Conservation (phyloP, 92 coral and sea anemone genomes). For the Phenganax marumi region DNA sequence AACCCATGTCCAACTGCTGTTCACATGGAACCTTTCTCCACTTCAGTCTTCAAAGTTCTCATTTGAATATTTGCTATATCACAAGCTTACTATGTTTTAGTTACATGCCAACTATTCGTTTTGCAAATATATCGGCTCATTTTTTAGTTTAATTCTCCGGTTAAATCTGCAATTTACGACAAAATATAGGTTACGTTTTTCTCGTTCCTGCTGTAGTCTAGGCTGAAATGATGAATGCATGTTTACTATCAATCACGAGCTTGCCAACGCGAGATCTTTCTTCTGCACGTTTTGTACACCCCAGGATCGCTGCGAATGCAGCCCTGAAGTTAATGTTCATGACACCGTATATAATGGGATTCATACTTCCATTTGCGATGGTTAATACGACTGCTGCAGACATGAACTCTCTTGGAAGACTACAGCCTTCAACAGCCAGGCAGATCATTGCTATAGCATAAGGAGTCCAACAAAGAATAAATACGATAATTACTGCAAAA, state of each 20-base stretch:
- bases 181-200: no score
- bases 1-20: no score
- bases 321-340: conserved; percentile 20
- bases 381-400: not conserved
- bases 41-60: no score
- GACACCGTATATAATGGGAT: conserved; percentile 14
- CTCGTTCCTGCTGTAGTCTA: no score
- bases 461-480: not conserved
- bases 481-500: conserved; percentile 6
- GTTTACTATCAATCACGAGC: not conserved
- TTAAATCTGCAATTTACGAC: no score
- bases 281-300: not conserved
- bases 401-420: conserved; percentile 9
- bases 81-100: no score
- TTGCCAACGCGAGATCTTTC: not conserved
- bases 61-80: no score
- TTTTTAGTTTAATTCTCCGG: no score
- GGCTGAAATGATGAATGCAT: not conserved
- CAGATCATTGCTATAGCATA: conserved; percentile 7
- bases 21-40: no score
- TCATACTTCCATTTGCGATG: not conserved
- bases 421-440: not conserved
- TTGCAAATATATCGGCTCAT: no score
- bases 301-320: not conserved
- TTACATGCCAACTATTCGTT: no score